These are phyloP conservation scores for Gasterosteus nipponicus DNA, from an alignment of 2,113 vertebrate species.

Conservation along the genomic window DNA sequence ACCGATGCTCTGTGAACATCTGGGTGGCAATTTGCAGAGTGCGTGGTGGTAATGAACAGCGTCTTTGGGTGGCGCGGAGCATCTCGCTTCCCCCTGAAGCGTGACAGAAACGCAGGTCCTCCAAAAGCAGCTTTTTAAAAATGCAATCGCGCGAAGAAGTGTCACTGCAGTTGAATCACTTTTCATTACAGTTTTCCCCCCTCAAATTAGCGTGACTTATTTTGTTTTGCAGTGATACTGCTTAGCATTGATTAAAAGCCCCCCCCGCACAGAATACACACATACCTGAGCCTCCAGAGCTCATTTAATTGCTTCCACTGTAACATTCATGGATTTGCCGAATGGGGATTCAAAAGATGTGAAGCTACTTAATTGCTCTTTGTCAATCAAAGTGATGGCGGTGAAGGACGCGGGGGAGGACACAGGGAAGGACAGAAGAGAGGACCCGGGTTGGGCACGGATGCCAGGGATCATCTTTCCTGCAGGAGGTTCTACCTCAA, in stretches of 20 bases:
- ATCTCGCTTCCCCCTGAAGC: too few species aligned
- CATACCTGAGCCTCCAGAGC: slow-evolving; percentile 37
- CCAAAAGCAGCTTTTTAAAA: slow-evolving; percentile 58
- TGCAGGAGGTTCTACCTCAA: not conserved
- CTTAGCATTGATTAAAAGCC: slow-evolving; percentile 58
- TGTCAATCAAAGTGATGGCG: slow-evolving; percentile 29
- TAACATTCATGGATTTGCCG: not conserved
- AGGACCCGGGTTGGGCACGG: not conserved
- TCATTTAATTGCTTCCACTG: slow-evolving; percentile 31
- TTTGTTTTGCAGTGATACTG: slow-evolving; percentile 56
- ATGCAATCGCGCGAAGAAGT: slow-evolving; percentile 60
- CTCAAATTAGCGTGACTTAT: slow-evolving; percentile 59
- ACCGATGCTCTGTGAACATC: slow-evolving; percentile 4
- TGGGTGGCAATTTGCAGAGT: slow-evolving; percentile 9
- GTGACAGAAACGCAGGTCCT: slow-evolving; percentile 44
- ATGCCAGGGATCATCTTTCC: not conserved
- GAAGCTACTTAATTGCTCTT: slow-evolving; percentile 16
- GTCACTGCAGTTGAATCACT: slow-evolving; percentile 47
- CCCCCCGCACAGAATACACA: not conserved
- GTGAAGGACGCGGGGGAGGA: not conserved
- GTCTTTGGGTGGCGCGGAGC: not conserved
- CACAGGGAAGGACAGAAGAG: not conserved
- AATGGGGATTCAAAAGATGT: not conserved
- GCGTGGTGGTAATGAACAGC: slow-evolving; percentile 34
- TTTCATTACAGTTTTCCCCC: slow-evolving; percentile 53